These are phyloP conservation scores for Apostichopus leukothele DNA, from an alignment of 53 echinoderm and acorn worm species.

Conservation along the genomic window DNA sequence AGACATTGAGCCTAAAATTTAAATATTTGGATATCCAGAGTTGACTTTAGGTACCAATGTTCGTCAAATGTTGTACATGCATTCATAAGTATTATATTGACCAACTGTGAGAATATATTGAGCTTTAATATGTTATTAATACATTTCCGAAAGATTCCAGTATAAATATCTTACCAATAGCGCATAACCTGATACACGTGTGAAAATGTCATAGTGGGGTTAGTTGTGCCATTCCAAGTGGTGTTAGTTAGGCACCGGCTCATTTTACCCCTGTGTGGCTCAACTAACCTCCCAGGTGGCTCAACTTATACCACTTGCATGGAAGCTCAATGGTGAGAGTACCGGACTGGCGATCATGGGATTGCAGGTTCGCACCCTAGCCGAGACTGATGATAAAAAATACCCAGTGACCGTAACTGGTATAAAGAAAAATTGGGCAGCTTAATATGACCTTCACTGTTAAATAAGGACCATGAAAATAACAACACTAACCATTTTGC, in stretches of 20 bases:
- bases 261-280: not conserved
- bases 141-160: not conserved
- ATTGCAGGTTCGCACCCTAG: not conserved
- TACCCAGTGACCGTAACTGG: not conserved
- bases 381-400: not conserved
- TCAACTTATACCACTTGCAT: not conserved
- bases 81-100: not conserved
- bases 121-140: not conserved
- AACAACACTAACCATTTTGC: not conserved
- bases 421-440: no score
- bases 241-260: slow-evolving; percentile 10
- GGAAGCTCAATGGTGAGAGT: not conserved
- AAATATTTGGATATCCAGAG: not conserved
- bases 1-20: not conserved
- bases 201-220: not conserved
- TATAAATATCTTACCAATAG: not conserved
- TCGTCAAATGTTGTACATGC: not conserved
- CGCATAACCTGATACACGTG: not conserved
- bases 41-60: not conserved
- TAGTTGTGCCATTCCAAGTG: slow-evolving; percentile 4
- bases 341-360: not conserved
- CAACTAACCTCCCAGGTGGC: not conserved
- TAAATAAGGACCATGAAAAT: not conserved
- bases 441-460: no score
- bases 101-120: not conserved